Conservation (phyloP, 2,888 invertebrate genomes). For the Seladonia tumulorum region DNA sequence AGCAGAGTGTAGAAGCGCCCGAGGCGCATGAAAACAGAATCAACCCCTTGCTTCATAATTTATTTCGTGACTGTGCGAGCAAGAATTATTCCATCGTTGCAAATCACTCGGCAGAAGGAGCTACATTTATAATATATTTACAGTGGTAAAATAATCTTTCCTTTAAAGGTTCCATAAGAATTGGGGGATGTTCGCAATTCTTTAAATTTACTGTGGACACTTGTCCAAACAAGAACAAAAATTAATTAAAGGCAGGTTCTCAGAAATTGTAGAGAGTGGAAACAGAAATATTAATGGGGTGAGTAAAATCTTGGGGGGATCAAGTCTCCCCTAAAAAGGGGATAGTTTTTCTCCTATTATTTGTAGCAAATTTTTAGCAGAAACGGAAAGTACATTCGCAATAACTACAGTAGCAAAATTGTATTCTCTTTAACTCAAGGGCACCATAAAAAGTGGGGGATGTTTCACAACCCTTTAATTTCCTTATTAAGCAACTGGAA, state of each 20-base stretch:
- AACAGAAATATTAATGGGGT: no score
- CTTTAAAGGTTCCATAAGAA: neutral
- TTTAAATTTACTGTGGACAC: neutral
- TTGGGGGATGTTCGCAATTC: neutral
- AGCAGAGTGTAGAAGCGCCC: neutral
- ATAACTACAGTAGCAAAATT: no score
- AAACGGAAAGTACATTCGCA: no score
- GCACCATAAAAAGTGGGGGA: no score
- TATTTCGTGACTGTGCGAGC: neutral
- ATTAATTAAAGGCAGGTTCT: neutral
- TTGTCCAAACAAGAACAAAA: neutral
- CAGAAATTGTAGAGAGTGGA: no score
- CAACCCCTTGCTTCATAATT: neutral
- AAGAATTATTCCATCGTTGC: neutral
- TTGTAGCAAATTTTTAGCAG: no score
- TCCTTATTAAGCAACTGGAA: no score
- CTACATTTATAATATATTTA: neutral
- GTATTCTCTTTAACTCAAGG: no score
- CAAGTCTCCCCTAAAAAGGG: neutral
- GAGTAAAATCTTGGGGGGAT: neutral
- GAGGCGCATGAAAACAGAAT: neutral
- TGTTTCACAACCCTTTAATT: no score
- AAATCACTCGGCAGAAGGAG: neutral
- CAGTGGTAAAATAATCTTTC: neutral
- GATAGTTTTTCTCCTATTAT: no score